Conservation (phyloP, 37 sponge, comb jelly and placozoan genomes). For the Theonella swinhoei region DNA sequence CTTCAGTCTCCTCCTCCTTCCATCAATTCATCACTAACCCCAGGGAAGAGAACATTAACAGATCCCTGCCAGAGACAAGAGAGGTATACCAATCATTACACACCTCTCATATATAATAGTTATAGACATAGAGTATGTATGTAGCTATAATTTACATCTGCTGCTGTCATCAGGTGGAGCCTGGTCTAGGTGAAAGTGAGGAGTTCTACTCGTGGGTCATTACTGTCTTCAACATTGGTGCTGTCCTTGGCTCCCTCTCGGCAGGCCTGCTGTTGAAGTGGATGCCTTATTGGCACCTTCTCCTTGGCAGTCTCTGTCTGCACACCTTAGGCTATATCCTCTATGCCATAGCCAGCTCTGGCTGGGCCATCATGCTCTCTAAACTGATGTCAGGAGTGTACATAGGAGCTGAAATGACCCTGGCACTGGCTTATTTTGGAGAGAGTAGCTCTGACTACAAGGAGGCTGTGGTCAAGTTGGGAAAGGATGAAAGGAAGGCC, state of each 20-base stretch:
- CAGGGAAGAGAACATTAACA: constrained; percentile 4
- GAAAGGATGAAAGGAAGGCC: background rate
- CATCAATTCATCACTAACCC: constrained; percentile 46
- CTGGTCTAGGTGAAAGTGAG: constrained; percentile 34
- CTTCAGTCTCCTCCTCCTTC: constrained; percentile 31
- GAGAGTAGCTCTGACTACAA: constrained; percentile 12
- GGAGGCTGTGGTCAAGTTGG: background rate
- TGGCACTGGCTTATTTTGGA: constrained; percentile 25
- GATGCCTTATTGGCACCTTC: constrained; percentile 30
- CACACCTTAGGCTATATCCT: constrained; percentile 36
- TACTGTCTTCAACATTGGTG: constrained; percentile 24
- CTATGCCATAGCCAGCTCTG: constrained; percentile 9
- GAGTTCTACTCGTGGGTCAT: constrained; percentile 30
- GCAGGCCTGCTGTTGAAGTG: constrained; percentile 19
- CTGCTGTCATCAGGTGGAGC: constrained; percentile 15
- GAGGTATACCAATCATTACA: background rate
- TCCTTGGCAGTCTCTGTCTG: background rate
- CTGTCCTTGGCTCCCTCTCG: constrained; percentile 11
- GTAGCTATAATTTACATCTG: too few species aligned
- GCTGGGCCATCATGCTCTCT: constrained; percentile 25
- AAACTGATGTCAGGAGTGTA: constrained; percentile 29
- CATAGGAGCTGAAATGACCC: constrained; percentile 33
- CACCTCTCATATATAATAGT: too few species aligned
- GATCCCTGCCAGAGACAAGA: background rate
- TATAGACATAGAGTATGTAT: too few species aligned